Conservation (phyloP, 2,888 invertebrate genomes). For the Cosmia trapezina region DNA sequence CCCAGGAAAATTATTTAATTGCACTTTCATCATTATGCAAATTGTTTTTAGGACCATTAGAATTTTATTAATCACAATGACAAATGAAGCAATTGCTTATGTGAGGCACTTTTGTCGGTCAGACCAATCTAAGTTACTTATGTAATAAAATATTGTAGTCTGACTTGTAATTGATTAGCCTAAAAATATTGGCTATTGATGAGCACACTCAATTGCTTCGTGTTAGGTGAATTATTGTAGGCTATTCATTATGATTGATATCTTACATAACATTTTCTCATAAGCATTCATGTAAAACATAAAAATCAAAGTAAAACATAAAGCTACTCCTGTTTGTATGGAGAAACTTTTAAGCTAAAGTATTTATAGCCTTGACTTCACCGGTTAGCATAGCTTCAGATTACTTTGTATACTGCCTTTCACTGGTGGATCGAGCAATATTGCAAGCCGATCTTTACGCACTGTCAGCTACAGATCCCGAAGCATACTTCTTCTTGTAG, state of each 20-base stretch:
- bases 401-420: constrained; percentile 36
- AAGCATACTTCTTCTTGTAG: constrained; percentile 5
- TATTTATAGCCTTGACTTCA: constrained; percentile 4
- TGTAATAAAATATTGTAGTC: constrained; percentile 13
- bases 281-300: background rate
- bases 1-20: constrained; percentile 8
- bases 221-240: constrained; percentile 16
- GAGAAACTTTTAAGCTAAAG: background rate
- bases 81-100: constrained; percentile 21
- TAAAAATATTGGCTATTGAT: constrained; percentile 25
- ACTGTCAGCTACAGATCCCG: constrained; percentile 19
- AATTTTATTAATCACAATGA: constrained; percentile 17
- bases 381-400: constrained; percentile 16
- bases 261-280: background rate
- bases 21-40: constrained; percentile 18
- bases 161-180: constrained; percentile 22
- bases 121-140: constrained; percentile 1
- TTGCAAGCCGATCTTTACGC: constrained; percentile 15
- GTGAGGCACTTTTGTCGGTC: constrained; percentile 12
- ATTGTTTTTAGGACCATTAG: background rate
- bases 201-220: constrained; percentile 6
- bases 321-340: background rate
- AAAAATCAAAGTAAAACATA: background rate
- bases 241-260: background rate
- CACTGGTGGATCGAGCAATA: background rate